Base-by-base conservation (phyloP, 2,888 invertebrate species). In the Tiliacea aurago region DNA sequence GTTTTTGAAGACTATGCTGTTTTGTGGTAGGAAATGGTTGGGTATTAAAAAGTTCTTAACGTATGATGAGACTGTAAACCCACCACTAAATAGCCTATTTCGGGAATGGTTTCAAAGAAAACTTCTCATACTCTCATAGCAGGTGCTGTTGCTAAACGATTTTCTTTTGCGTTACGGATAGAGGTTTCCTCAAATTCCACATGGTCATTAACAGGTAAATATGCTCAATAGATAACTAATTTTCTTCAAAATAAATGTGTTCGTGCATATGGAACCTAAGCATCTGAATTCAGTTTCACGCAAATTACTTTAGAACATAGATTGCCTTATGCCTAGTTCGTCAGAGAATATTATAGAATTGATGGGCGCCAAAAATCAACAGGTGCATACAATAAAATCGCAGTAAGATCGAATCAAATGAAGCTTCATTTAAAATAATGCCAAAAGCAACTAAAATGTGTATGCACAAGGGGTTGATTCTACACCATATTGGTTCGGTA, bases 401-500 rank as follows among this genome's bases (percentile, higher is more conserved):
- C 20, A 37, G 7, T 15, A 41, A 49, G 4, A 77, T 47, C 49
- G 3, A 78, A 51, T 28, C 3, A 59, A 69, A 59, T 18, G 13
- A 15, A n/a, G 7, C 4, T 28, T 59, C 7, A 53, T 59, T 53
- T 53, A 33, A 41, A 47, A 70, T 47, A 45, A 53, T 18, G 15
- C 41, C 7, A 7, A 47, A 56, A 37, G 7, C 4, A n/a, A 68
- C 28, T 20, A 2, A 49, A 37, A n/a, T 47, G 6, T 45, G 28
- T 51, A n/a, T 18, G 51, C 58, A 71, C 33, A 13, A 59, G 23
- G 13, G 53, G 3, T 47, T 45, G n/a, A 33, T 43, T 41, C 37
- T 37, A 53, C 43, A 6, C 5, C 47, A 49, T 53, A 71, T 59
- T 53, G 47, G 33, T 63, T 71, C 18, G 5, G 62, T 59, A 53